A percentile compares a stretch with the other conserved stretches of the same genome.
phyloP scores from a whole-genome alignment of 2,113 vertebrate species.

The Trichechus manatus region DNA sequence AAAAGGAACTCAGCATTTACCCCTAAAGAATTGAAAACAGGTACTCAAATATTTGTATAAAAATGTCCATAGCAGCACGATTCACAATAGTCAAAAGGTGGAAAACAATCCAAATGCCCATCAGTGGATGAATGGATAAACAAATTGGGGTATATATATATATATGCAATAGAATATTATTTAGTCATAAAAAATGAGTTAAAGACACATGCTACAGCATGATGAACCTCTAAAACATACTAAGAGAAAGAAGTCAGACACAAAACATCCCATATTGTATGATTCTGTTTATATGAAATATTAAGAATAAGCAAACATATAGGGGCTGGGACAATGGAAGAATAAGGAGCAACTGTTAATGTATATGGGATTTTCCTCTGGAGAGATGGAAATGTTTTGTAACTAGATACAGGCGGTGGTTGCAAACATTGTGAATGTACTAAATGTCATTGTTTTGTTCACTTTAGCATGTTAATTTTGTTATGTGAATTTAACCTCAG shows the following conservation, averaged over 20 bases:
- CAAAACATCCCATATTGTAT: neutral
- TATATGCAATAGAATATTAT: neutral
- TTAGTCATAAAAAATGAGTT: neutral
- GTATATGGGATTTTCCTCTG: neutral
- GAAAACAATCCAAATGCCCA: no score
- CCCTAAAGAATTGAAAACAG: neutral
- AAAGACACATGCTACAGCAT: neutral
- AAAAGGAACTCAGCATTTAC: neutral
- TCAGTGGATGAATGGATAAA: no score
- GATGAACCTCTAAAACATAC: neutral
- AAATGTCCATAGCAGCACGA: neutral
- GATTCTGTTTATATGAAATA: no score
- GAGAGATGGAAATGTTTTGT: neutral
- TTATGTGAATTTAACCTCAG: neutral
- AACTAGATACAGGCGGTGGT: neutral
- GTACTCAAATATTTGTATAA: neutral
- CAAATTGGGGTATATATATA: no score
- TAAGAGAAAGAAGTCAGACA: neutral
- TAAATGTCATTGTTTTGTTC: neutral
- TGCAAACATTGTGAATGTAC: neutral
- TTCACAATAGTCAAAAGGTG: neutral
- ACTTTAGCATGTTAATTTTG: neutral
- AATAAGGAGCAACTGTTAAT: neutral
- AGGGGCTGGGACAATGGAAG: accelerated
- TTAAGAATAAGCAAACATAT: no score